Evolutionary conservation across 1,140 invertebrate genomes (phyloP).

Genomic region (Drosophila athabasca): DNA sequence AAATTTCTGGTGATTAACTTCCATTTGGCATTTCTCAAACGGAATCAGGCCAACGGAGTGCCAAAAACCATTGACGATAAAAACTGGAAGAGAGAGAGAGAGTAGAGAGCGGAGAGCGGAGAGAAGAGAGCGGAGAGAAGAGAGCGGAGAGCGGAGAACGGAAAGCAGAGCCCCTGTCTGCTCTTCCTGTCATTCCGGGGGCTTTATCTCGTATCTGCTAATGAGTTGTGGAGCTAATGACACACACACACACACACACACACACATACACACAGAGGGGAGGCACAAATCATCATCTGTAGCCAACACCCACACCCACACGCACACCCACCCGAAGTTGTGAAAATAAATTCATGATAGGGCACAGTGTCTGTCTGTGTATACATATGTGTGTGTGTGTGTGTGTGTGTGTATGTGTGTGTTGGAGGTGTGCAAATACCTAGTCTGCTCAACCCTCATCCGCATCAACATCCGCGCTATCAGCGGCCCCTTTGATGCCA

Average conservation of each 20-base stretch:
- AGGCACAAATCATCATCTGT: conserved; percentile 37
- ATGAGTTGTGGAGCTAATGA: conserved; percentile 47
- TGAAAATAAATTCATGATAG: conserved; percentile 50
- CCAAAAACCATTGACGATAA: conserved; percentile 17
- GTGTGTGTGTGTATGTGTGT: conserved; percentile 13
- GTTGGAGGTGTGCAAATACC: conserved; percentile 51
- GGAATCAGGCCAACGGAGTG: conserved; percentile 22
- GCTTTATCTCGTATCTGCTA: conserved; percentile 43
- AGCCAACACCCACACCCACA: conserved; percentile 64
- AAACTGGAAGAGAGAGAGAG: not conserved
- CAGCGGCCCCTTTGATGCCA: conserved; percentile 51
- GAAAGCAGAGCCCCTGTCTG: too few species aligned
- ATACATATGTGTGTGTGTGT: too few species aligned
- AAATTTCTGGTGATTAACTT: conserved; percentile 31
- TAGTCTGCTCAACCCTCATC: conserved; percentile 58
- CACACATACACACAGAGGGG: not conserved
- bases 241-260: conserved; percentile 6
- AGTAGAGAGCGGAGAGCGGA: not conserved
- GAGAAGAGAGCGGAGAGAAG: not conserved
- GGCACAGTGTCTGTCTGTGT: not conserved
- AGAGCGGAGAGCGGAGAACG: too few species aligned
- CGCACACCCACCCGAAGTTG: conserved; percentile 65
- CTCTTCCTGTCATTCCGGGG: conserved; percentile 2
- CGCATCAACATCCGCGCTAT: conserved; percentile 59
- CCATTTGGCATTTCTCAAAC: conserved; percentile 47